These are phyloP conservation scores for Unio delphinus DNA, from an alignment of 2,888 invertebrate genomes.

Conservation along the genomic window DNA sequence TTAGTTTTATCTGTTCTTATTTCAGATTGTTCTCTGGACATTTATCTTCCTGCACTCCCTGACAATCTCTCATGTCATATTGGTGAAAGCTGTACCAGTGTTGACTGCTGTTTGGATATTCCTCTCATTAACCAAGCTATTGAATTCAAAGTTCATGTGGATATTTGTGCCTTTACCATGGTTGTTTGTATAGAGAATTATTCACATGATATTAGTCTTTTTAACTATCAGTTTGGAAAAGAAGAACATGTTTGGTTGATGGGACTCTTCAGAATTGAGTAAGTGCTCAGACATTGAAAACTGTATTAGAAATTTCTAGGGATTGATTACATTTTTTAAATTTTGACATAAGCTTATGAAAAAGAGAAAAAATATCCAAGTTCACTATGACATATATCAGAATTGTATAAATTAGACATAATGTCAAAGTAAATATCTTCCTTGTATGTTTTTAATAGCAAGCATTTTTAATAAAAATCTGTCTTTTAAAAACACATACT, in stretches of 20 bases:
- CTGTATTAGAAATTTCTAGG: too few species aligned
- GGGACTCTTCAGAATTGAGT: conserved; percentile 31
- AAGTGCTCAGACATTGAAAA: neutral
- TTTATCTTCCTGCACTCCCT: conserved; percentile 25
- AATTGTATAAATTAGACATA: too few species aligned
- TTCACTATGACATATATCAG: too few species aligned
- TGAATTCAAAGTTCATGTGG: conserved; percentile 5
- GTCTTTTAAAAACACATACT: too few species aligned
- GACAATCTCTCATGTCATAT: conserved; percentile 23
- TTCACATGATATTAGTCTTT: too few species aligned
- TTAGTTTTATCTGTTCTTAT: neutral
- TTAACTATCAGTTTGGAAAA: conserved; percentile 14
- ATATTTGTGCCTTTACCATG: conserved; percentile 10
- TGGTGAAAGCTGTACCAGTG: conserved; percentile 24
- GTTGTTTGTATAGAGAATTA: neutral
- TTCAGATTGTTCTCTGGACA: conserved; percentile 12
- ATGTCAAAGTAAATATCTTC: too few species aligned
- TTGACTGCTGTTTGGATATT: conserved; percentile 36
- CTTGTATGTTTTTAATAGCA: too few species aligned
- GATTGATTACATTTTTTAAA: too few species aligned
- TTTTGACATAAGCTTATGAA: too few species aligned
- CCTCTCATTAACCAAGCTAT: conserved; percentile 9
- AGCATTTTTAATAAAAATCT: too few species aligned
- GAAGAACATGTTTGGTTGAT: conserved; percentile 27
- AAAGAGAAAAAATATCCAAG: too few species aligned